Percentiles rank a stretch among this genome's conserved stretches.
phyloP scores from a whole-genome alignment of 2,888 invertebrate species.

The Hipparchia semele region DNA sequence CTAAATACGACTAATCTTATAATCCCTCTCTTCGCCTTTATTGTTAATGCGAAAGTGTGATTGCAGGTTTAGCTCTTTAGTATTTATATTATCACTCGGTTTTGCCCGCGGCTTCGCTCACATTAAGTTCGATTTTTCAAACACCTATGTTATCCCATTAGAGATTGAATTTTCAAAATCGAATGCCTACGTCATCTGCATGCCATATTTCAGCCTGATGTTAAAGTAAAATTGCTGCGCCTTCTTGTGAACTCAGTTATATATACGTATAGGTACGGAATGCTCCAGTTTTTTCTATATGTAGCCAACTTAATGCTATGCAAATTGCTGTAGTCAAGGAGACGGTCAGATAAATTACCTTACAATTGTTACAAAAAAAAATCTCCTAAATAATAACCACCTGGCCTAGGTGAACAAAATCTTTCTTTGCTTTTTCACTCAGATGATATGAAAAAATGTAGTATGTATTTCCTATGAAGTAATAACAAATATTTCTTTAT shows the following conservation, averaged over 20 bases:
- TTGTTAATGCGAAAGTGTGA: constrained; percentile 3
- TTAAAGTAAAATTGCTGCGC: not conserved
- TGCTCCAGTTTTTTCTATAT: constrained; percentile 29
- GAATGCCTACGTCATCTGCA: no score
- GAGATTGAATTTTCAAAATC: no score
- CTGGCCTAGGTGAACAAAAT: no score
- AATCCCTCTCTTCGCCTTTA: constrained; percentile 13
- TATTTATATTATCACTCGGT: no score
- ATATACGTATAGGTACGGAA: not conserved
- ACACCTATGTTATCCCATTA: no score
- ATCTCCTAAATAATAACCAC: no score
- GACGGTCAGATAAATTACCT: not conserved
- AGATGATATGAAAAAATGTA: no score
- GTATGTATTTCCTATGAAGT: no score
- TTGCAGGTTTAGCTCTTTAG: not conserved
- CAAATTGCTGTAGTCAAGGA: constrained; percentile 34
- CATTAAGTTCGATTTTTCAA: no score
- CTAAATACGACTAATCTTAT: constrained; percentile 16
- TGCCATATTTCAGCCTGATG: not conserved
- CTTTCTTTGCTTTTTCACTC: no score
- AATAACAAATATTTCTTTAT: no score
- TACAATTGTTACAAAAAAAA: not conserved
- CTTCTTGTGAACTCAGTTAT: constrained; percentile 7
- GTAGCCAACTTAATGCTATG: constrained; percentile 39
- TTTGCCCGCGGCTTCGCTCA: no score